These are phyloP conservation scores for Steinernema scapterisci DNA, from an alignment of 2,888 invertebrate species.

Conservation along the genomic window DNA sequence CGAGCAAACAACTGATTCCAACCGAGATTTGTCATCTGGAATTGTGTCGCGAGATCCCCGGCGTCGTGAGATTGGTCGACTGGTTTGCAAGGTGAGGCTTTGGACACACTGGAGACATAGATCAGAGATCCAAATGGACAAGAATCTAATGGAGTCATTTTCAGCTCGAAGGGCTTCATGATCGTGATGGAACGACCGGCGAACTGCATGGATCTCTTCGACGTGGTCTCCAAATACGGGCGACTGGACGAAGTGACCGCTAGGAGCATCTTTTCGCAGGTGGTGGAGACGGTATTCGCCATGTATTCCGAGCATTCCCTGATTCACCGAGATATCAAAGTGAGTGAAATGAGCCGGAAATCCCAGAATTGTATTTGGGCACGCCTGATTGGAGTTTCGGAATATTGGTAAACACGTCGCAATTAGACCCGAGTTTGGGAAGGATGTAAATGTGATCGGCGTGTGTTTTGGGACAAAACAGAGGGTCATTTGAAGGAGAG, in stretches of 20 bases:
- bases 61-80: conserved; percentile 59
- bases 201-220: conserved; percentile 62
- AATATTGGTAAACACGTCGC: too few relatives aligned
- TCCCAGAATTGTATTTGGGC: background rate
- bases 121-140: background rate
- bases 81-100: conserved; percentile 65
- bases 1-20: conserved; percentile 58
- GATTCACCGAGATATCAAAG: conserved; percentile 63
- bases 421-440: too few relatives aligned
- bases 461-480: too few relatives aligned
- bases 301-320: conserved; percentile 59
- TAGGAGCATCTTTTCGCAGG: conserved; percentile 57
- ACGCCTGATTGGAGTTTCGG: background rate
- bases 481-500: too few relatives aligned
- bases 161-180: conserved; percentile 61
- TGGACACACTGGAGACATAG: too few relatives aligned
- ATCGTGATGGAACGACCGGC: conserved; percentile 62
- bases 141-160: conserved; percentile 33
- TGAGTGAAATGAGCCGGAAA: conserved; percentile 14
- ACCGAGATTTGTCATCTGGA: conserved; percentile 63
- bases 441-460: too few relatives aligned
- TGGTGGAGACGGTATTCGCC: conserved; percentile 57
- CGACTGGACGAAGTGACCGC: conserved; percentile 58
- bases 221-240: conserved; percentile 59
- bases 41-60: conserved; percentile 57